phyloP scores from a whole-genome alignment of 2,888 invertebrate species.

The Hylaea fasciaria region DNA sequence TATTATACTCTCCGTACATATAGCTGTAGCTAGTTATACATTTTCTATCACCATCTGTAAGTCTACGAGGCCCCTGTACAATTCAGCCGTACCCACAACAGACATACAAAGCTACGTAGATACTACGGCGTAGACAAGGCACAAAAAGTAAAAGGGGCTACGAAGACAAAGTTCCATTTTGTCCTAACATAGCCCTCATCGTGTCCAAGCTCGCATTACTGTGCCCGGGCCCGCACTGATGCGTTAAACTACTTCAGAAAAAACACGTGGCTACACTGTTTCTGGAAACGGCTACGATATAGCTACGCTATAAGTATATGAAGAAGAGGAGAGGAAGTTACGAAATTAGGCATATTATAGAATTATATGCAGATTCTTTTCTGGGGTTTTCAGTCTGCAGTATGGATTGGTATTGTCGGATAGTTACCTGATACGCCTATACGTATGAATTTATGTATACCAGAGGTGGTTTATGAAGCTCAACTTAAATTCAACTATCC shows the following conservation, averaged over 20 bases:
- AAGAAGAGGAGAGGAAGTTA: too few relatives aligned
- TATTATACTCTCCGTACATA: background rate
- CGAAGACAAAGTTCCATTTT: conserved; percentile 36
- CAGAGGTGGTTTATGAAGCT: too few relatives aligned
- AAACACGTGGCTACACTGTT: conserved; percentile 3
- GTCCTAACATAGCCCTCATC: conserved; percentile 38
- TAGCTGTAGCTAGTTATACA: background rate
- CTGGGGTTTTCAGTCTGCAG: too few relatives aligned
- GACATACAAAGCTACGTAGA: conserved; percentile 11
- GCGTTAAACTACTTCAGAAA: conserved; percentile 36
- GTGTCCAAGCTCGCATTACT: conserved; percentile 36
- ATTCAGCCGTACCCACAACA: background rate
- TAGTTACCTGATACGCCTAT: too few relatives aligned
- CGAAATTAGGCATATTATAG: too few relatives aligned
- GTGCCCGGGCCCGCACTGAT: conserved; percentile 30
- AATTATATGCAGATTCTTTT: too few relatives aligned
- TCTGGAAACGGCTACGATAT: conserved; percentile 8
- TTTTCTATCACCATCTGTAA: background rate
- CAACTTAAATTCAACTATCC: too few relatives aligned
- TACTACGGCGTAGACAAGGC: conserved; percentile 34
- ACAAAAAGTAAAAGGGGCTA: conserved; percentile 31
- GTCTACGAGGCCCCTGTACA: conserved; percentile 9
- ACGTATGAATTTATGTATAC: too few relatives aligned
- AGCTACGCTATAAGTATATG: background rate
- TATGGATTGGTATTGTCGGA: too few relatives aligned